Percentiles rank a stretch among this genome's conserved stretches.
Conservation (phyloP, 2,113 vertebrate species). For the Tachuris rubrigastra region DNA sequence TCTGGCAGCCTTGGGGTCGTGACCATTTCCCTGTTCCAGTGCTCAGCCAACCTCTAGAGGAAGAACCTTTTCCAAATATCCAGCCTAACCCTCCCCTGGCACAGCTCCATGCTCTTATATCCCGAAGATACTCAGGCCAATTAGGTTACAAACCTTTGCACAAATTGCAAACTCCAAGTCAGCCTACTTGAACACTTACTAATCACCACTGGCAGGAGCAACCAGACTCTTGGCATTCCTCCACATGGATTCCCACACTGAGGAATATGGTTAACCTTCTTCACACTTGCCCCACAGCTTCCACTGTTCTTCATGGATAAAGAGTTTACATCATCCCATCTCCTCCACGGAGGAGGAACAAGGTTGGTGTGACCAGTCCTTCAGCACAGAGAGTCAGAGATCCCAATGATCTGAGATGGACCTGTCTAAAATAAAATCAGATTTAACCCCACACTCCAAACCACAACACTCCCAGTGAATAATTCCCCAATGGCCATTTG, state of each 20-base stretch:
- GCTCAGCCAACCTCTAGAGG: neutral
- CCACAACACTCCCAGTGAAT: neutral
- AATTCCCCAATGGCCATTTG: neutral
- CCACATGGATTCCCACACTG: neutral
- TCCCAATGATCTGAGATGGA: neutral
- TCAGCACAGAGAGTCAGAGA: neutral
- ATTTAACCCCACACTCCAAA: neutral
- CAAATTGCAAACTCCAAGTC: neutral
- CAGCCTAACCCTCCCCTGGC: neutral
- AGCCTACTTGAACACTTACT: neutral
- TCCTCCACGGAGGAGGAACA: neutral
- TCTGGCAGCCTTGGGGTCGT: neutral
- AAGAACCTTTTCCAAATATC: neutral
- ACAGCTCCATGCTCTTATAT: neutral
- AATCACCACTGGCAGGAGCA: neutral
- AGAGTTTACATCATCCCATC: neutral
- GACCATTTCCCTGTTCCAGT: neutral
- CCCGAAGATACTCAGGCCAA: neutral
- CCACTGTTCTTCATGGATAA: neutral
- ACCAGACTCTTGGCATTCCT: neutral
- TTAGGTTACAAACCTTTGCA: neutral
- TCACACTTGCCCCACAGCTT: accelerated
- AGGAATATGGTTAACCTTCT: neutral
- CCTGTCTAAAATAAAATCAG: neutral
- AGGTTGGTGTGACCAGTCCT: neutral